A percentile compares a stretch with the other conserved stretches of the same genome.
These are phyloP conservation scores for Drosophila santomea DNA, from an alignment of 1,140 invertebrate species.

Conservation along the genomic window DNA sequence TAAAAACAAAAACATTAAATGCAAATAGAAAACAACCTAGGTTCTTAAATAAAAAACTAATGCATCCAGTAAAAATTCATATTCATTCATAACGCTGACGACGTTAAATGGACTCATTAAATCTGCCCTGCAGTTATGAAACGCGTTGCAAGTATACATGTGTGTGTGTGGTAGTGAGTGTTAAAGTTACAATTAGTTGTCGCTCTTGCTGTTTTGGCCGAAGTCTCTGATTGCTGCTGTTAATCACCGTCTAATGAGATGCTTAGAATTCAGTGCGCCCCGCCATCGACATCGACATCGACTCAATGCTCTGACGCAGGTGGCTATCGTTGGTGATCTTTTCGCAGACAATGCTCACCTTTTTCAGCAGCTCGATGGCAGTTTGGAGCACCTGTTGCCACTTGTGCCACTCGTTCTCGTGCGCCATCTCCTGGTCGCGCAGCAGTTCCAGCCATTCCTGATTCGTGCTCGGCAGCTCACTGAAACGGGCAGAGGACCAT, in stretches of 20 bases:
- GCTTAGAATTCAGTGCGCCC: conserved; percentile 69
- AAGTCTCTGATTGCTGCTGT: conserved; percentile 12
- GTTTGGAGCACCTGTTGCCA: conserved; percentile 91
- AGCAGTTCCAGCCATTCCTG: conserved; percentile 92
- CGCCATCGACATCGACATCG: conserved; percentile 38
- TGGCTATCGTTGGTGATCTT: conserved; percentile 72
- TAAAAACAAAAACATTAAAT: neutral
- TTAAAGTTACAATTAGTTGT: conserved; percentile 37
- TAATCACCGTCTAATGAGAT: conserved; percentile 42
- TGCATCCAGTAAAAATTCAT: neutral
- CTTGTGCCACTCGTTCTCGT: conserved; percentile 90
- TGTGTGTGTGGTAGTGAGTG: conserved; percentile 36
- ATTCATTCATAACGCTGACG: neutral
- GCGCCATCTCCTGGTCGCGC: conserved; percentile 91
- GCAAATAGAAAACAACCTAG: neutral
- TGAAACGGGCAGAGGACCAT: conserved; percentile 29
- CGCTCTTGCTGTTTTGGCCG: conserved; percentile 16
- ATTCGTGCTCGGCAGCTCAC: conserved; percentile 88
- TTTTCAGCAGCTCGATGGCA: conserved; percentile 88
- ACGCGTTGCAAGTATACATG: conserved; percentile 44
- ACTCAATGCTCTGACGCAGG: conserved; percentile 74
- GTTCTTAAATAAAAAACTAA: neutral
- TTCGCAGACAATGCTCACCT: conserved; percentile 86
- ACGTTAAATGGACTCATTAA: neutral
- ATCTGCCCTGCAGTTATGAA: conserved; percentile 3